phyloP scores from a whole-genome alignment of 2,888 invertebrate species.

The Dexiosoma caninum region DNA sequence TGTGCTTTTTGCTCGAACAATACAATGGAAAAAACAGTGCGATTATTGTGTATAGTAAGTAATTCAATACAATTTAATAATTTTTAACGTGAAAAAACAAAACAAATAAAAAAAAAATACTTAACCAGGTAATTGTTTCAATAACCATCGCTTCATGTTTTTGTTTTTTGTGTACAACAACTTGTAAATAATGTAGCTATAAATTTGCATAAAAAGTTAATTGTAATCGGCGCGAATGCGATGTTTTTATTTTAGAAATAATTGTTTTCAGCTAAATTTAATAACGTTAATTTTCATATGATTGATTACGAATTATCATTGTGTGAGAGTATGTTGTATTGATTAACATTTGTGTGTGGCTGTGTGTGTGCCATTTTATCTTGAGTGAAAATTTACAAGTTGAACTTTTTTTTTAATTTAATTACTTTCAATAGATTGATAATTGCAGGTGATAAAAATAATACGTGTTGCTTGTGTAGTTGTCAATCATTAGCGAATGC shows the following conservation, averaged over 20 bases:
- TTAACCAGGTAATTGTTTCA: slow-evolving; percentile 20
- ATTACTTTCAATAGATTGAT: slow-evolving; percentile 48
- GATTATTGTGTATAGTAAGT: slow-evolving; percentile 9
- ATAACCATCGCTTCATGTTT: not conserved
- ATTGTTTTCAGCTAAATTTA: slow-evolving; percentile 36
- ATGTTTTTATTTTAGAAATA: slow-evolving; percentile 11
- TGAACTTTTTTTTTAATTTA: slow-evolving; percentile 39
- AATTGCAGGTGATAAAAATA: slow-evolving; percentile 44
- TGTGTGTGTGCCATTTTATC: not conserved
- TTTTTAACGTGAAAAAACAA: not conserved
- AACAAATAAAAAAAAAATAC: not conserved
- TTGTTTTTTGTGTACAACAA: not conserved
- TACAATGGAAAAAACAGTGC: not conserved
- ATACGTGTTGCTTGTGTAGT: slow-evolving; percentile 20
- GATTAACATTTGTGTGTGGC: not conserved
- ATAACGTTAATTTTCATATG: slow-evolving; percentile 55
- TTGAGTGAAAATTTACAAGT: slow-evolving; percentile 17
- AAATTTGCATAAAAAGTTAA: slow-evolving; percentile 27
- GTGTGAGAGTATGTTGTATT: not conserved
- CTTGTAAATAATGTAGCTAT: slow-evolving; percentile 10
- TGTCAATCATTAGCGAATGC: not conserved
- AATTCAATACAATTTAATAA: slow-evolving; percentile 8
- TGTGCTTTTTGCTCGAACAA: not conserved
- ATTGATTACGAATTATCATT: slow-evolving; percentile 38
- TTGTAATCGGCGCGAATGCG: slow-evolving; percentile 12